These are phyloP conservation scores for Bombyx mandarina DNA, from an alignment of 1,140 invertebrate genomes.

Conservation along the genomic window DNA sequence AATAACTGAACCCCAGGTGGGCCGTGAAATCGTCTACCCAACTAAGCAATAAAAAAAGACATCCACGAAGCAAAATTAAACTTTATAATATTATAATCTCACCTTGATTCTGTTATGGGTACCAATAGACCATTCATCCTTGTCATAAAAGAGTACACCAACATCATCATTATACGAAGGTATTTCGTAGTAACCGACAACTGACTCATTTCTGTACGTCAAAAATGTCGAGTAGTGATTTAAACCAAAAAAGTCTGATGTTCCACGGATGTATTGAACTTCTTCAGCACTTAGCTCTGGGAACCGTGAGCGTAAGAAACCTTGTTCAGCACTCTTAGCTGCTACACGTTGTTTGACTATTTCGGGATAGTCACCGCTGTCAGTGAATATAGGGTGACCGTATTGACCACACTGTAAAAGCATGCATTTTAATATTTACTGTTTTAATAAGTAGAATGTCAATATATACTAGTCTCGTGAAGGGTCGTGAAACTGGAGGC, in stretches of 20 bases:
- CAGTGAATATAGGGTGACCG: constrained; percentile 65
- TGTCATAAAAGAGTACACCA: constrained; percentile 6
- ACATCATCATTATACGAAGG: constrained; percentile 20
- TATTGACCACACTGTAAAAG: constrained; percentile 17
- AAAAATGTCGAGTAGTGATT: constrained; percentile 65
- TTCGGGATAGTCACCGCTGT: constrained; percentile 70
- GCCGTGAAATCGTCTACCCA: no score
- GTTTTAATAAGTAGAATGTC: not conserved
- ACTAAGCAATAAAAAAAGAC: no score
- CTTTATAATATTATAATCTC: not conserved
- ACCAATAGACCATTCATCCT: constrained; percentile 13
- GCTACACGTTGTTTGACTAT: constrained; percentile 67
- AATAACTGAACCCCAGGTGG: no score
- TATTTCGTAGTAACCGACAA: constrained; percentile 3
- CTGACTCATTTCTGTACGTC: constrained; percentile 14
- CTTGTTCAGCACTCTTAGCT: constrained; percentile 30
- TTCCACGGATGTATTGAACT: constrained; percentile 20
- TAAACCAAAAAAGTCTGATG: constrained; percentile 72
- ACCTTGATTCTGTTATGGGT: not conserved
- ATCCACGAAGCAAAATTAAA: no score
- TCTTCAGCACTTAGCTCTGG: constrained; percentile 29
- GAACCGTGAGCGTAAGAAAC: constrained; percentile 11
- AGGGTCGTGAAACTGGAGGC: no score
- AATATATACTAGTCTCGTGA: not conserved
- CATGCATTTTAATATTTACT: not conserved